These are phyloP conservation scores for Arctopsyche grandis DNA, from an alignment of 1,140 invertebrate genomes.

Conservation along the genomic window DNA sequence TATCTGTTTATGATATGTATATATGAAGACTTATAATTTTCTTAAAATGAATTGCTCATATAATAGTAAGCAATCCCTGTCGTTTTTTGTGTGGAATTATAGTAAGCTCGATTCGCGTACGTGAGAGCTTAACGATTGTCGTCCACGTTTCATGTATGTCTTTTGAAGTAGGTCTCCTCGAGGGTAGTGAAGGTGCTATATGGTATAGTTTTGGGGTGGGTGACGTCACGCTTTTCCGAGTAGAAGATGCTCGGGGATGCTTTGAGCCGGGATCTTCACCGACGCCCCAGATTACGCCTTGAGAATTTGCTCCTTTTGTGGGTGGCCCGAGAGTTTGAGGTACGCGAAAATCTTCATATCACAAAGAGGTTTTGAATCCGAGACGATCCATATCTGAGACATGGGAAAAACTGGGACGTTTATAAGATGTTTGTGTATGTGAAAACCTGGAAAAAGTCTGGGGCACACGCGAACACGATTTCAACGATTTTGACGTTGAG, in stretches of 20 bases:
- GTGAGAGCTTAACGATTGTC: too few relatives aligned
- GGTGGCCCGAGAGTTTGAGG: background rate
- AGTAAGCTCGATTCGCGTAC: too few relatives aligned
- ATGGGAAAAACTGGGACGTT: background rate
- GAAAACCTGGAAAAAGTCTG: background rate
- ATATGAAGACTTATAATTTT: too few relatives aligned
- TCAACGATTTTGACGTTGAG: too few relatives aligned
- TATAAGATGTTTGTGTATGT: background rate
- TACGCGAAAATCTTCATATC: slow-evolving; percentile 3
- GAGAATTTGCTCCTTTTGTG: slow-evolving; percentile 13
- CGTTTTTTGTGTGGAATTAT: too few relatives aligned
- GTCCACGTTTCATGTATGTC: too few relatives aligned
- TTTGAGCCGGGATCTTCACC: slow-evolving; percentile 3
- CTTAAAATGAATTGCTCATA: too few relatives aligned
- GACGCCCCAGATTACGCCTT: slow-evolving; percentile 2
- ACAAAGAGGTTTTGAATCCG: background rate
- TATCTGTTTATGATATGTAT: too few relatives aligned
- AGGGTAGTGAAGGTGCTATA: too few relatives aligned
- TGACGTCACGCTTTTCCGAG: slow-evolving; percentile 29
- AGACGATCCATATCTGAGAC: background rate
- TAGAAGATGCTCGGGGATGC: background rate
- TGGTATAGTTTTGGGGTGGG: background rate
- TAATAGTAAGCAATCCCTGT: too few relatives aligned
- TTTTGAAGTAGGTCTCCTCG: too few relatives aligned
- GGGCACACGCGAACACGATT: background rate